Base-by-base conservation (phyloP, 2,797 vertebrate genomes). In the Pangasius djambal region DNA sequence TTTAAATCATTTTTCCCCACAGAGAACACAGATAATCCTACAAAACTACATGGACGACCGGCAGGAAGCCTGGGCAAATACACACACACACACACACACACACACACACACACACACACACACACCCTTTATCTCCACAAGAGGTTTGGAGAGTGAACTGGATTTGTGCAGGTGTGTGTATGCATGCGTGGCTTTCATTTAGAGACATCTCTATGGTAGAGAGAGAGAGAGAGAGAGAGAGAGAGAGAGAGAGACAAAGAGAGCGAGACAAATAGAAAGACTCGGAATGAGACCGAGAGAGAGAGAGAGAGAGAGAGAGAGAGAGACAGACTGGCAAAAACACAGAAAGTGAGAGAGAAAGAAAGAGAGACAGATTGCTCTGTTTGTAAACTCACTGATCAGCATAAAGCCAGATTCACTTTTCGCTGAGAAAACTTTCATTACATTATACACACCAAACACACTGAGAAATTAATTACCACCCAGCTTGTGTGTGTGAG, bases 1-100 rank as follows among this genome's bases (percentile, higher is more conserved):
- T 87, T 87, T 87, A 87, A 87, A 87, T 87, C 78, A 70, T 50
- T 63, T 86, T 77, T 78, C 69, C 52, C 69, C 77, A 81, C 86
- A 87, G 59, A 63, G n/a, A 82, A 82, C 52, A 4, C 31, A 4
- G 78, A 87, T 87, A 82, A 82, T 87, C 78, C 86, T 69, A 69
- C 31, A 28, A 44, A 44, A 87, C 74, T 67, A 79, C 61, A 67
- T 6, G 40, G 37, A 87, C 28, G 34, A n/a, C 59, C 59, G 57
- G 57, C 25, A 34, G 86, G 77, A 67, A 44, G 70, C 34, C 70
- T 75, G 48, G 28, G 59, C 40, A 55, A 52, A 50, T 16, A 78
- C 57, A 77, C 85, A 61, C 83, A 84, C 59, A 34, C 83, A 72
- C 65, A 34, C 48, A 72, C 85, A 86, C 85, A 50, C 85, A 40